Conservation (phyloP, 2,888 invertebrate species). For the Drosophila eohydei region DNA sequence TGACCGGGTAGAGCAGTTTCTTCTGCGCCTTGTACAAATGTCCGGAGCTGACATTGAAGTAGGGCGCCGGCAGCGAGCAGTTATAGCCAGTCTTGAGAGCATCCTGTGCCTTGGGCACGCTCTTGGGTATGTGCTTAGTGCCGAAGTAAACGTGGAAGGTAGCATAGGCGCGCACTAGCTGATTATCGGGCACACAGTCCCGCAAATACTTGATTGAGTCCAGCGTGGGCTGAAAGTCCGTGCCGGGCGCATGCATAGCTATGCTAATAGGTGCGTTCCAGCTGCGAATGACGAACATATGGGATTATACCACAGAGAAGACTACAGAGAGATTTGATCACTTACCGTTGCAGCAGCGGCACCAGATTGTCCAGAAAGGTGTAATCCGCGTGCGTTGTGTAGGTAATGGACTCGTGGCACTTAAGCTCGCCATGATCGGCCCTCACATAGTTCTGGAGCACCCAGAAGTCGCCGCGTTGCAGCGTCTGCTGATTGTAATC, state of each 20-base stretch:
- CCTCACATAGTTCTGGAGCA: constrained; percentile 93
- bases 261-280: constrained; percentile 96
- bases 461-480: constrained; percentile 94
- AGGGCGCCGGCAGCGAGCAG: constrained; percentile 90
- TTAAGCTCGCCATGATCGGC: constrained; percentile 89
- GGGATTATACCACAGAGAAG: too few species aligned
- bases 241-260: constrained; percentile 94
- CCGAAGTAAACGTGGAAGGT: constrained; percentile 96
- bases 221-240: constrained; percentile 91
- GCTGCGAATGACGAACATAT: constrained; percentile 79
- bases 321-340: not conserved
- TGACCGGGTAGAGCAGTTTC: constrained; percentile 94
- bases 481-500: constrained; percentile 87
- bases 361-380: constrained; percentile 95
- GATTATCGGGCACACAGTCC: constrained; percentile 89
- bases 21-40: constrained; percentile 92
- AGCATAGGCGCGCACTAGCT: constrained; percentile 91
- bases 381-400: constrained; percentile 96
- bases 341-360: constrained; percentile 91
- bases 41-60: constrained; percentile 87
- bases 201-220: constrained; percentile 92
- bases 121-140: constrained; percentile 92
- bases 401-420: constrained; percentile 94
- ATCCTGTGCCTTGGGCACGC: constrained; percentile 88
- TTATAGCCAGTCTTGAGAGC: constrained; percentile 89